Base-by-base conservation (phyloP, 1,140 invertebrate genomes). In the Caenorhabditis tropicalis region DNA sequence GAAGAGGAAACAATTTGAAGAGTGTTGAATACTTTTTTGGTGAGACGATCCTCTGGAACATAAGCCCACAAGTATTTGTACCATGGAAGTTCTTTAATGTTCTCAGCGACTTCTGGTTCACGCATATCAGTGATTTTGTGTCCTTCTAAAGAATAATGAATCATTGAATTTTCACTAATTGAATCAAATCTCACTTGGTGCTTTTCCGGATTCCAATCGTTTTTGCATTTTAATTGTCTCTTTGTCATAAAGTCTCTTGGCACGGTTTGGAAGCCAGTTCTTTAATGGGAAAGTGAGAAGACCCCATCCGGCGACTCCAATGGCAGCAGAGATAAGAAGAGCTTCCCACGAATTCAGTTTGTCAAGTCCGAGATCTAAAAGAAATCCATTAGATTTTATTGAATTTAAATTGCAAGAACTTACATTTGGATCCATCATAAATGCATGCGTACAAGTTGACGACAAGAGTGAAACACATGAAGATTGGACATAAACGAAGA, bases 1-100 rank as follows among this genome's bases (percentile, higher is more conserved):
- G 82, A 86, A 29, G 85, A 79, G n/a, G 85, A 86, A 10, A 86
- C 70, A 19, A 86, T 86, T 60, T 86, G 85, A n/a, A 86, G 74
- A 21, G 82, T 70, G 46, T 86, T 86, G 74, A 86, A 86, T 12
- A 84, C 84, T 58, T 85, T 85, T 16, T 58, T 79, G n/a, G 84
- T 82, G 10, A 85, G 81, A 31, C 79, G 80, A 31, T 82, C 80
- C 27, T 85, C 84, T n/a, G 84, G 80, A 24, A 85, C 84, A 24
- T 65, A 58, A 2, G 49, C 70, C 60, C 79, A 82, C 3, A 85
- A 16, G 46, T 81, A 85, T 31, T 82, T 85, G 81, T 85, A 85
- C 84, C 85, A 84, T 19, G 82, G 85, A 24, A 85, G 84, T n/a
- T 81, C 43, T 24, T 79, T 53, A 24, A 82, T 53, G 48, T 85